Evolutionary conservation across 2,888 invertebrate species (phyloP), one percentile per base, ranked within the genome.

Genomic region (Eupsilia transversa): DNA sequence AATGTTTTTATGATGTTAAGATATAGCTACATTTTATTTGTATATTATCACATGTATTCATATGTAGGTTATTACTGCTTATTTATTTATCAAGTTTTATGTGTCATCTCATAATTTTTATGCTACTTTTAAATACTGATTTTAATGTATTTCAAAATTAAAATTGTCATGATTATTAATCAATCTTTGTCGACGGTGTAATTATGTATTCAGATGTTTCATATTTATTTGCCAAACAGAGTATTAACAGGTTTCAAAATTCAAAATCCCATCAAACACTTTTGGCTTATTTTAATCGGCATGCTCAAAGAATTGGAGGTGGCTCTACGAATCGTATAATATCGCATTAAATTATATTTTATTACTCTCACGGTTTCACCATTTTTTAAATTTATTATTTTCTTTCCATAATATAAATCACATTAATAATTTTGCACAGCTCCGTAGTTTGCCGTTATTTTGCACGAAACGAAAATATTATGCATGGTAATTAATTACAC

Each of bases 231-330:
- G 96, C 95, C 95, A 94, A 75, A 91, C 94, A 93, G 94, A 94
- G 93, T 87, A 77, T 84, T 92, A 94, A 94, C 93, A 92, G 94
- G 87, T 90, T 87, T 91, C 95, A 92, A 96, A 96, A 96, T 96
- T 96, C 93, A 91, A 95, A 95, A 94, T 94, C 94, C 87, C 87
- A 87, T 86, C 84, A 84, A 87, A 78, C 83, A 90, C 89, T 93
- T 95, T 95, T 93, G 94, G 94, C 92, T 92, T 91, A 82, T 89
- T 92, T 91, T 82, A 86, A 92, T 93, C 93, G 96, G 95, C 95
- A 95, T 95, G 95, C 94, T 93, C 92, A 93, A 94, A 93, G 91
- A 93, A 93, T 90, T 94, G 94, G 94, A 95, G 95, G 95, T 94
- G 96, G 94, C 90, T 93, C 91, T 80, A 85, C 82, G 61, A 72